Base-by-base conservation (phyloP, 2,888 invertebrate species). In the Meloe dianella region DNA sequence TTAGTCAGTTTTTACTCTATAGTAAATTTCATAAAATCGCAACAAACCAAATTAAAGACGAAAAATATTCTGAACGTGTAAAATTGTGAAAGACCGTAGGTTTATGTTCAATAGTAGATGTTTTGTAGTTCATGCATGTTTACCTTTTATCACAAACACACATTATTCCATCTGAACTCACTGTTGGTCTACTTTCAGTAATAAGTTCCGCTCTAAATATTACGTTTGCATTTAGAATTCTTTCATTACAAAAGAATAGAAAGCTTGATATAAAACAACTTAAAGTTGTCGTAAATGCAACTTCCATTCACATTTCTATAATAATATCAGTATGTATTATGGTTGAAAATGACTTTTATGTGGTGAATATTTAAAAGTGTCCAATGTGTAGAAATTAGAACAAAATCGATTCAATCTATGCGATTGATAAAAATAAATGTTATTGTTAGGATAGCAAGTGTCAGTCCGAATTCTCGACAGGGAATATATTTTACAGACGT, bases 91-190 rank as follows among this genome's bases (percentile, higher is more conserved):
- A n/a, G n/a, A n/a, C n/a, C n/a, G n/a, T n/a, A n/a, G n/a, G n/a
- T n/a, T n/a, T n/a, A n/a, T n/a, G n/a, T 38, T 38, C 38, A 38
- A 6, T n/a, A n/a, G 14, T 14, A 38, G 38, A 38, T 38, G n/a
- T 38, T 38, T 38, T 38, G 38, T 38, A 14, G 14, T 38, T 38
- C 38, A 38, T 38, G 38, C 38, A 38, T 38, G 38, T 38, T 38
- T 38, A 38, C 38, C 38, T 38, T 32, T 38, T 38, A 38, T n/a
- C 38, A 38, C 38, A n/a, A 38, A 38, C 38, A n/a, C 38, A 38
- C 38, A 38, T 38, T 38, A 38, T 38, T 38, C 38, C 38, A 38
- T 38, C 38, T 38, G 38, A 38, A 38, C 38, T 38, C 38, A 38
- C 38, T 38, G 38, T 38, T n/a, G 38, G 38, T 38, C 38, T 38